Evolutionary conservation across 1,140 invertebrate genomes (phyloP), one percentile per base, ranked within the genome.

Genomic region (Battus philenor): DNA sequence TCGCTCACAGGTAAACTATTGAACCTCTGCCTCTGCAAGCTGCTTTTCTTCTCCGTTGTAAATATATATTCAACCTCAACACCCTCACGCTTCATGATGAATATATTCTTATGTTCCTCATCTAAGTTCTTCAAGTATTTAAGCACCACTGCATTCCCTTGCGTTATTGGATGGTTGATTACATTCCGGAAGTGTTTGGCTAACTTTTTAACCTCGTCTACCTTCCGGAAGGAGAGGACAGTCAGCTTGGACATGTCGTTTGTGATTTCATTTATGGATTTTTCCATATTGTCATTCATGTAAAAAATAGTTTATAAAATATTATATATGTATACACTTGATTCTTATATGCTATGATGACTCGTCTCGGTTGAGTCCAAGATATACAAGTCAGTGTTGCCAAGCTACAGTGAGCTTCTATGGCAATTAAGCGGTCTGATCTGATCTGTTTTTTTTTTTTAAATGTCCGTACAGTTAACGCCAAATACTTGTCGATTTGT

Each of bases 51-150:
- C 16, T 82, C 81, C 2, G 81, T 80, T 6, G 81, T 79, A 53
- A 85, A 82, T 32, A 85, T 85, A 47, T 81, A 82, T 44, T 85
- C 78, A 0, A 85, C 81, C 54, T 82, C 68, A 1, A 82, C 71
- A 0, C 56, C 55, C 0, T 85, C 81, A 0, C 77, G 60, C 49
- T 71, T 70, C 30, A 64, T 63, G 2, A 73, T 36, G 43, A 71
- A 81, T 7, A 80, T 71, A 26, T 53, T 70, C 15, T 64, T 70
- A 50, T 85, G 77, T 6, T 59, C 75, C 1, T 72, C 65, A 30
- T 79, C 58, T 2, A 85, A 47, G 26, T 65, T 64, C 10, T 46
- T 74, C 29, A 85, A 26, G 27, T 85, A 85, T 0, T 59, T 52
- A 6, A 59, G 44, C 4, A 85, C 33, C 0, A 52, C 48, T 1